Evolutionary conservation across 2,113 vertebrate genomes (phyloP), one percentile per base, ranked within the genome.

Genomic region (Daboia siamensis): DNA sequence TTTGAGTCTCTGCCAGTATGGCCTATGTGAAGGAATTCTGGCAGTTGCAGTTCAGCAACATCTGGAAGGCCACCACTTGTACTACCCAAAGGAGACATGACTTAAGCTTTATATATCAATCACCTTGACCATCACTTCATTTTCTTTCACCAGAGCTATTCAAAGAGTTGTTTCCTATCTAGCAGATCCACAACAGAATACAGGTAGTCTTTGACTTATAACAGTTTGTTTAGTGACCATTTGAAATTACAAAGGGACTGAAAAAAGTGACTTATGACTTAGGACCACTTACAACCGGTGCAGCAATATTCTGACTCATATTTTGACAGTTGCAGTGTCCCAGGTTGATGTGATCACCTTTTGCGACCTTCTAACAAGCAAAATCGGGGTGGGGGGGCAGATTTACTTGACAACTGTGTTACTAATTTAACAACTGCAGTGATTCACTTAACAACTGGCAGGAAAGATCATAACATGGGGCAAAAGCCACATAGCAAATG

Each of bases 51-150:
- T 80, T 80, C 17, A 80, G 7, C 17, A 80, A 80, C 33, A 21
- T 80, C 33, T 80, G 33, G 74, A 80, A 80, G 69, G n/a, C 33
- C 29, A 80, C 33, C 69, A 56, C 12, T 44, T 11, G 1, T 39
- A 87, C 89, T 85, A 89, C 7, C 44, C 56, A 91, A 85, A 92
- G 1, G 89, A 92, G 88, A 85, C 29, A 93, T 21, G 52, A 92
- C 0, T 13, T 17, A 54, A 84, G 23, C 69, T 2, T 46, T 56
- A 0, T 5, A 21, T 61, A 52, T 90, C 24, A 52, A 80, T 90
- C 86, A 10, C 13, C 6, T 3, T 2, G 9, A 24, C 89, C 8
- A 84, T 59, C 92, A 86, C 17, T 51, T 80, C 23, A 84, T 54
- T 55, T 56, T 11, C 39, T 56, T 93, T 91, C 55, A 88, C 74